Conservation (phyloP, 2,797 vertebrate species). For the Botia almorhae region DNA sequence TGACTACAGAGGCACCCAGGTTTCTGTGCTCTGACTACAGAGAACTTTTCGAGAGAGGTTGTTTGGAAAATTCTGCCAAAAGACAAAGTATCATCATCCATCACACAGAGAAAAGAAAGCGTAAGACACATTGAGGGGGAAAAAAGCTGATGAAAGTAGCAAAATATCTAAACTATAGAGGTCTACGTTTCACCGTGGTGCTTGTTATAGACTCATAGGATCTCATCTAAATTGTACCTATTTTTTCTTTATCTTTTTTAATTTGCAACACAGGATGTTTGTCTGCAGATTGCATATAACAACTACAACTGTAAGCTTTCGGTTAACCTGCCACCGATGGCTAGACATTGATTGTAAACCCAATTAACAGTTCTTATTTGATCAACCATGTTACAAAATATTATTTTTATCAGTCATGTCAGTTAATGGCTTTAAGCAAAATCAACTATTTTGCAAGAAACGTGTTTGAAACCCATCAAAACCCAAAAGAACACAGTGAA, state of each 20-base stretch:
- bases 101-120: conserved; percentile 20
- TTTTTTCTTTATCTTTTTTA: conserved; percentile 3
- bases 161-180: conserved; percentile 40
- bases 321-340: conserved; percentile 11
- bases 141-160: conserved; percentile 18
- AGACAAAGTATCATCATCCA: conserved; percentile 19
- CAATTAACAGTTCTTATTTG: conserved; percentile 16
- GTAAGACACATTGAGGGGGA: neutral
- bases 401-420: conserved; percentile 11
- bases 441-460: conserved; percentile 24
- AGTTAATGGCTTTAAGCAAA: conserved; percentile 42
- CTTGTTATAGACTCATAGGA: conserved; percentile 18
- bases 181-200: conserved; percentile 40
- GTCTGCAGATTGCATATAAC: neutral
- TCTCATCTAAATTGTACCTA: conserved; percentile 1
- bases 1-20: neutral
- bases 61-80: neutral
- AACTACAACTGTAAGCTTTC: conserved; percentile 19
- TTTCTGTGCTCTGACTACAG: conserved; percentile 36
- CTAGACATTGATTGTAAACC: neutral
- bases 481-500: neutral
- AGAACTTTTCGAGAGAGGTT: neutral
- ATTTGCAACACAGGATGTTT: conserved; percentile 24
- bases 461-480: conserved; percentile 10
- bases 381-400: conserved; percentile 7